These are phyloP conservation scores for Muscicapa comitata DNA, from an alignment of 2,797 vertebrate genomes.

Conservation along the genomic window DNA sequence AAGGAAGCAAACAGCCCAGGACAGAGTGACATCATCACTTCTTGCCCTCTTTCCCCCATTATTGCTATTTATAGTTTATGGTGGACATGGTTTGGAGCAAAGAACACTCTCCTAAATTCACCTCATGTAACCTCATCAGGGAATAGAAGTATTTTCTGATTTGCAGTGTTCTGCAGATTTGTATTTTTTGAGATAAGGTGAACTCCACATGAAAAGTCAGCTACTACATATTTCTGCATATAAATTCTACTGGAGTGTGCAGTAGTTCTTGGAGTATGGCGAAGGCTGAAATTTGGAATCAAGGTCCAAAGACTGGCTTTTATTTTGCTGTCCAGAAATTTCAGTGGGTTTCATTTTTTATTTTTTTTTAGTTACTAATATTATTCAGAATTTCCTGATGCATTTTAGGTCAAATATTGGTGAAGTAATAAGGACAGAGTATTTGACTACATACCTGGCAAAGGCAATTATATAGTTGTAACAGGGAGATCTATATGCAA, in stretches of 20 bases:
- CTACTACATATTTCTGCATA: background rate
- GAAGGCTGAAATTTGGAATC: background rate
- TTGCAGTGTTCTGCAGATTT: background rate
- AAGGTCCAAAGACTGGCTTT: background rate
- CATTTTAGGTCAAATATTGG: background rate
- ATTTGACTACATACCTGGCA: background rate
- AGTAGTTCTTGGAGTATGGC: background rate
- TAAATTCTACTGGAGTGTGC: background rate
- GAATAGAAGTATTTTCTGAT: background rate
- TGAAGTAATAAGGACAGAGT: background rate
- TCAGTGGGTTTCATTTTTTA: background rate
- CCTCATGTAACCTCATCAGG: background rate
- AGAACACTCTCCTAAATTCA: background rate
- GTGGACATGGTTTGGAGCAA: conserved; percentile 1
- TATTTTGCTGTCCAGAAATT: background rate
- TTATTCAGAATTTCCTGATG: background rate
- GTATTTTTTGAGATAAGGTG: background rate
- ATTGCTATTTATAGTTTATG: background rate
- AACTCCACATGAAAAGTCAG: background rate
- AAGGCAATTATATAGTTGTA: background rate
- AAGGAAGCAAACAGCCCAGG: background rate
- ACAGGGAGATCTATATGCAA: background rate
- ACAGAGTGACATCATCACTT: background rate
- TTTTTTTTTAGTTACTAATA: background rate
- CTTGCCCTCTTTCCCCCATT: background rate